Conservation (phyloP, 2,888 invertebrate genomes). For the Baccha elongata region DNA sequence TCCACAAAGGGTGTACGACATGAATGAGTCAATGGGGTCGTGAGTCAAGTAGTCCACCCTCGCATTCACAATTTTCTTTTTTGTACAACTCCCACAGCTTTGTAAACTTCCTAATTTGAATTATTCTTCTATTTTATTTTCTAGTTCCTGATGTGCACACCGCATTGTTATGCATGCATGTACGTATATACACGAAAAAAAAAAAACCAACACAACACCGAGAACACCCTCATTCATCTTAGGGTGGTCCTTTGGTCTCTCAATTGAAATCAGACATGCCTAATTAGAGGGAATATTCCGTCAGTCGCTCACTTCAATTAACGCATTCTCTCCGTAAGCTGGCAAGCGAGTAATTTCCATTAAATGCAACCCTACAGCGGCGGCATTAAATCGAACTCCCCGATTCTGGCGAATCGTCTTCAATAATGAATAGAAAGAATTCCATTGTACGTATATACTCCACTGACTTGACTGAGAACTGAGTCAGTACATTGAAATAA, state of each 20-base stretch:
- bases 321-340: slow-evolving; percentile 59
- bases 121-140: slow-evolving; percentile 59
- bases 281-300: slow-evolving; percentile 71
- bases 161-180: background rate
- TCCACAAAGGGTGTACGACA: slow-evolving; percentile 55
- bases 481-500: background rate
- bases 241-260: slow-evolving; percentile 60
- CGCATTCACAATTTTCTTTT: slow-evolving; percentile 29
- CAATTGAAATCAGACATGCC: slow-evolving; percentile 71
- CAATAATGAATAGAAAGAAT: slow-evolving; percentile 63
- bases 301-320: slow-evolving; percentile 70
- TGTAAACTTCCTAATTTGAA: slow-evolving; percentile 69
- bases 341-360: slow-evolving; percentile 53
- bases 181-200: slow-evolving; percentile 1
- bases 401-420: slow-evolving; percentile 59
- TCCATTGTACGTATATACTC: slow-evolving; percentile 37
- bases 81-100: slow-evolving; percentile 53
- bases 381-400: slow-evolving; percentile 55
- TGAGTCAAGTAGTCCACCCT: slow-evolving; percentile 68
- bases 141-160: slow-evolving; percentile 57
- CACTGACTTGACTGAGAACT: slow-evolving; percentile 7
- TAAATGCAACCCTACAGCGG: slow-evolving; percentile 48
- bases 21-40: slow-evolving; percentile 66
- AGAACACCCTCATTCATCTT: slow-evolving; percentile 51
- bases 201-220: background rate